These are phyloP conservation scores for Zapornia atra DNA, from an alignment of 2,113 vertebrate genomes.

Conservation along the genomic window DNA sequence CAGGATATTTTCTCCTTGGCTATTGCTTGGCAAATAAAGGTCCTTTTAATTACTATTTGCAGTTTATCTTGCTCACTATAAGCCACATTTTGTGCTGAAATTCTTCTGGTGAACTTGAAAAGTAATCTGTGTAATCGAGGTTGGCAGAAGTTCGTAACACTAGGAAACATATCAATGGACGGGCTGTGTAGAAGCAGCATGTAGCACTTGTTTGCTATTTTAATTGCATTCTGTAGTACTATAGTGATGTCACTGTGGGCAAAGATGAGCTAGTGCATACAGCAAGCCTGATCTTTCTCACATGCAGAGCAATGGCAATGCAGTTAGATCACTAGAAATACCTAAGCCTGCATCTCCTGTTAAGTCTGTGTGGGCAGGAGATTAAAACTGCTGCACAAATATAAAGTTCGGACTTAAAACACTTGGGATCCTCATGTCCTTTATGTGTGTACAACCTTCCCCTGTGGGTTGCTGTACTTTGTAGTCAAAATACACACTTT, in stretches of 20 bases:
- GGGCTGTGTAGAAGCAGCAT: background rate
- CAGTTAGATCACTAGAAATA: background rate
- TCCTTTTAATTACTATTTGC: background rate
- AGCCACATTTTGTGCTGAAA: background rate
- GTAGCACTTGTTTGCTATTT: background rate
- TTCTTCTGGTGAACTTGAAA: background rate
- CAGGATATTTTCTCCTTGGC: background rate
- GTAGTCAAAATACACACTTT: no score
- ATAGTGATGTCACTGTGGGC: background rate
- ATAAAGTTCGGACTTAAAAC: background rate
- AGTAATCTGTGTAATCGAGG: background rate
- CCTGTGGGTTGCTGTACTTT: background rate
- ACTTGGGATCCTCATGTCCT: background rate
- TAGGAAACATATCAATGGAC: background rate
- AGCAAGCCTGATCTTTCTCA: background rate
- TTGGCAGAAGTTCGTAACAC: background rate
- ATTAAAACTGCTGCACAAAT: background rate
- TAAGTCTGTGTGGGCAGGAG: background rate
- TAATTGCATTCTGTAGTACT: background rate
- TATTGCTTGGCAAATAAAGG: background rate
- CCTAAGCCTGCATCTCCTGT: accelerated
- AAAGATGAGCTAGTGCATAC: background rate
- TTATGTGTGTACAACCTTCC: background rate
- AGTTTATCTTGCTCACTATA: background rate
- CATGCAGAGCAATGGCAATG: accelerated